Conservation (phyloP, 2,113 vertebrate species). For the Zapus hudsonius region DNA sequence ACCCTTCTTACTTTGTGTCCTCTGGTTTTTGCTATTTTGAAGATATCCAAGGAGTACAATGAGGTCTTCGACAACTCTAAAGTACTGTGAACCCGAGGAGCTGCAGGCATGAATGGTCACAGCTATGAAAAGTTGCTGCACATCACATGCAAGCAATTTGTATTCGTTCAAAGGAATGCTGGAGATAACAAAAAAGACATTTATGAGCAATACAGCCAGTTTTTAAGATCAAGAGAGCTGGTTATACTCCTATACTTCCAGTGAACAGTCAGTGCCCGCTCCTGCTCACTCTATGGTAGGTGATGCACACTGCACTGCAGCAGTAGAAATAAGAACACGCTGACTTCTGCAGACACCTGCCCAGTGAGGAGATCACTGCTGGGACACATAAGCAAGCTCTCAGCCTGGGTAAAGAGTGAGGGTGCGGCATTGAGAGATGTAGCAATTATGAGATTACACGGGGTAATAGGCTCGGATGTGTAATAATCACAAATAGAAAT, state of each 20-base stretch:
- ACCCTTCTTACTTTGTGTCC: constrained; percentile 92
- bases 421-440: neutral
- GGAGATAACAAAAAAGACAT: constrained; percentile 56
- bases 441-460: constrained; percentile 7
- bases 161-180: constrained; percentile 95
- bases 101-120: constrained; percentile 98
- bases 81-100: constrained; percentile 97
- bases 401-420: neutral
- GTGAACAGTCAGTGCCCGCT: neutral
- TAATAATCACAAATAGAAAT: constrained; percentile 28
- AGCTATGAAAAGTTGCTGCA: constrained; percentile 95
- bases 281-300: neutral
- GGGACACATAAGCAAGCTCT: neutral
- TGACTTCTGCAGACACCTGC: neutral
- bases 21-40: constrained; percentile 94
- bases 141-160: constrained; percentile 94
- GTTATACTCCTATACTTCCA: neutral
- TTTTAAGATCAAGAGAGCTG: constrained; percentile 26
- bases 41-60: constrained; percentile 96
- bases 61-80: constrained; percentile 98
- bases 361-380: neutral
- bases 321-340: neutral
- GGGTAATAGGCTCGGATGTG: neutral
- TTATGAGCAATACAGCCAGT: constrained; percentile 33
- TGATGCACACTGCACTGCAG: neutral